These are phyloP conservation scores for Coelogynopora nodosa DNA, from an alignment of 2,888 invertebrate species.

Conservation along the genomic window DNA sequence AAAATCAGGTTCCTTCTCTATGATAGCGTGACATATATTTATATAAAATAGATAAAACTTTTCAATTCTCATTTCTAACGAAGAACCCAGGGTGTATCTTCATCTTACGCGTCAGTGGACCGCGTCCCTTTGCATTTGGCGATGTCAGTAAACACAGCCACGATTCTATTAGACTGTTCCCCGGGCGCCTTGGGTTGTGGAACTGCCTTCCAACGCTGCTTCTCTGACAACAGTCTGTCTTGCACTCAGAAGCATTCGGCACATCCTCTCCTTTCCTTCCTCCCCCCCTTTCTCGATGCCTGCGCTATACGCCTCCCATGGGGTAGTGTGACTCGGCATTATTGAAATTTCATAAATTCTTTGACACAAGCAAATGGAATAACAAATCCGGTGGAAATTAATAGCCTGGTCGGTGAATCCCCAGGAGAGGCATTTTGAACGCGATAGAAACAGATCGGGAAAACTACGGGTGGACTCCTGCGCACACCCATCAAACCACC, in stretches of 20 bases:
- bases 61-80: background rate
- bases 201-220: background rate
- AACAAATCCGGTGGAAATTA: conserved; percentile 29
- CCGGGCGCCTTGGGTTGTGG: background rate
- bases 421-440: background rate
- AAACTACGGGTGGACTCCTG: background rate
- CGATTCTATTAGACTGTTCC: conserved; percentile 14
- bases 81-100: conserved; percentile 6
- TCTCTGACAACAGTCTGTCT: conserved; percentile 19
- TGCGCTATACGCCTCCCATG: background rate
- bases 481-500: no score
- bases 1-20: background rate
- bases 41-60: background rate
- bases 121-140: conserved; percentile 24
- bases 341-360: conserved; percentile 40
- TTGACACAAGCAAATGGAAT: conserved; percentile 39
- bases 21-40: background rate
- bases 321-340: conserved; percentile 7
- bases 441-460: background rate
- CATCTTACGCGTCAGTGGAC: conserved; percentile 20
- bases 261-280: background rate
- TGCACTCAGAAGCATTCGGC: background rate
- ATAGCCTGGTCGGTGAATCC: conserved; percentile 28
- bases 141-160: conserved; percentile 22
- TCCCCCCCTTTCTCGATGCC: background rate